Percentiles rank a stretch among this genome's conserved stretches.
Conservation (phyloP, 2,888 invertebrate species). For the Phlogophora meticulosa region DNA sequence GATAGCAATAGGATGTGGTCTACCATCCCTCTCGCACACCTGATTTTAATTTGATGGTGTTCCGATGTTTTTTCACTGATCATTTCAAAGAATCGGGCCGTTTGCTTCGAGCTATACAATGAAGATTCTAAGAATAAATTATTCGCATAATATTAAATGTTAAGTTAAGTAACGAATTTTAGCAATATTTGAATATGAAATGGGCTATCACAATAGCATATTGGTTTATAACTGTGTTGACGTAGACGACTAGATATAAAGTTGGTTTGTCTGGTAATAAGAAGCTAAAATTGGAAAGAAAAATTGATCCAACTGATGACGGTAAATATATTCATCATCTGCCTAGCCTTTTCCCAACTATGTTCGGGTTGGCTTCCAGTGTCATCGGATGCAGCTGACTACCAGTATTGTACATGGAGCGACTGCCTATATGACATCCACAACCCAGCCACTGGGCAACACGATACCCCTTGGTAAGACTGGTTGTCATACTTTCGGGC, state of each 20-base stretch:
- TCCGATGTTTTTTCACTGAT: conserved; percentile 51
- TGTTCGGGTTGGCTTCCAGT: too few relatives aligned
- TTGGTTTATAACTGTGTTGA: neutral
- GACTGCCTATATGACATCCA: too few relatives aligned
- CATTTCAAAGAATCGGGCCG: conserved; percentile 58
- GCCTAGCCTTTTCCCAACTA: too few relatives aligned
- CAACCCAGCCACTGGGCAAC: too few relatives aligned
- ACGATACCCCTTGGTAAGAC: too few relatives aligned
- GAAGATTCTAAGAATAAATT: conserved; percentile 62
- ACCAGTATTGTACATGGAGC: too few relatives aligned
- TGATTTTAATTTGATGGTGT: conserved; percentile 63
- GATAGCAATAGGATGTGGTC: conserved; percentile 32
- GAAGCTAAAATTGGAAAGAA: neutral
- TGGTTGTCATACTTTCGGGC: too few relatives aligned
- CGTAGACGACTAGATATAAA: neutral
- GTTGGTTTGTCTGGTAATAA: neutral
- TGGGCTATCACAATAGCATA: conserved; percentile 5
- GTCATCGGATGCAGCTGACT: too few relatives aligned
- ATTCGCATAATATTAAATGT: conserved; percentile 39
- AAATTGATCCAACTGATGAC: neutral
- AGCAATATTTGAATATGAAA: conserved; percentile 24
- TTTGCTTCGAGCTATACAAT: conserved; percentile 59
- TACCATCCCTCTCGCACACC: conserved; percentile 41
- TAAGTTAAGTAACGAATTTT: conserved; percentile 32
- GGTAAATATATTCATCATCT: too few relatives aligned